These are phyloP conservation scores for Apus apus DNA, from an alignment of 2,113 vertebrate genomes.

Conservation along the genomic window DNA sequence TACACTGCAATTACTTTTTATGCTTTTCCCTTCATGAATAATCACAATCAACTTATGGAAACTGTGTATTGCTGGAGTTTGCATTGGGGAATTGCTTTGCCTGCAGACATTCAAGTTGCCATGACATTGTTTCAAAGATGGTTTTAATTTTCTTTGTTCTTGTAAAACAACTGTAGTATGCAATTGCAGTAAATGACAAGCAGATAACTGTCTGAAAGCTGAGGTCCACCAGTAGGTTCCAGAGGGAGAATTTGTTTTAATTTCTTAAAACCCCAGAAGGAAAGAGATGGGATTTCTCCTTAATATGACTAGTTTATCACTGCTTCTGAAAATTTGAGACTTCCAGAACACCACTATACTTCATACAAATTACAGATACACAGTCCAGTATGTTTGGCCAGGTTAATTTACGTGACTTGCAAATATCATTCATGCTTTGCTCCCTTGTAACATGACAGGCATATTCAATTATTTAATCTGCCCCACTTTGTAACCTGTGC, in stretches of 20 bases:
- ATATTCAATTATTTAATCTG: not conserved
- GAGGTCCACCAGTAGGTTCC: not conserved
- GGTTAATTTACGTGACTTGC: not conserved
- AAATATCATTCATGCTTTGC: not conserved
- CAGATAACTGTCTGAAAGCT: not conserved
- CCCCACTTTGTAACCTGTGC: not conserved
- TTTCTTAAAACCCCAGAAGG: not conserved
- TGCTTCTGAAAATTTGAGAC: not conserved
- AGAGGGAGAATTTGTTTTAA: not conserved
- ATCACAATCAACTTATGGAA: conserved; percentile 65
- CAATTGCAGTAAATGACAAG: not conserved
- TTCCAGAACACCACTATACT: not conserved
- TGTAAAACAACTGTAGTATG: conserved; percentile 6
- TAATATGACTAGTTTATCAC: not conserved
- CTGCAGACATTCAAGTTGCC: conserved; percentile 21
- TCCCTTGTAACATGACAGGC: not conserved
- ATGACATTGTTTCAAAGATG: conserved; percentile 20
- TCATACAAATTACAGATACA: not conserved
- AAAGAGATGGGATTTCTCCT: not conserved
- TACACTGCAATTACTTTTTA: conserved; percentile 58
- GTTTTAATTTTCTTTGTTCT: conserved; percentile 16
- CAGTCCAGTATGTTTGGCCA: not conserved
- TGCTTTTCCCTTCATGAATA: conserved; percentile 32
- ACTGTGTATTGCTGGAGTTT: conserved; percentile 28
- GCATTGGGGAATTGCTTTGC: conserved; percentile 3